Evolutionary conservation across 2,888 invertebrate species (phyloP).

Genomic region (Conops quadrifasciatus): DNA sequence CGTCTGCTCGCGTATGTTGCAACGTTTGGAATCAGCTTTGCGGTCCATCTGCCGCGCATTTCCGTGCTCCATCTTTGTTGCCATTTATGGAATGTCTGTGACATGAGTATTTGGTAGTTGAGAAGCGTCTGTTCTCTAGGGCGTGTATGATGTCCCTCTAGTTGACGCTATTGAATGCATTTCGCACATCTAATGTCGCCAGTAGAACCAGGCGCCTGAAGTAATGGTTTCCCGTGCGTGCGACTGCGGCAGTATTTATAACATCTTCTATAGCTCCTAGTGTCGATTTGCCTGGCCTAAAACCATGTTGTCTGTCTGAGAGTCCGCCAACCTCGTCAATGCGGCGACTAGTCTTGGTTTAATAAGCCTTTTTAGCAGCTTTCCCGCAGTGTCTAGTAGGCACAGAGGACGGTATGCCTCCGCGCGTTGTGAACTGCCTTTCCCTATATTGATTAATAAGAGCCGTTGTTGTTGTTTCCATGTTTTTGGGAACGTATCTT

Average conservation of each 20-base stretch:
- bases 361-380: conserved; percentile 29
- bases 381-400: conserved; percentile 28
- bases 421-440: conserved; percentile 24
- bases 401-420: conserved; percentile 33
- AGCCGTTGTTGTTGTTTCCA: conserved; percentile 34
- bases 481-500: conserved; percentile 21
- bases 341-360: conserved; percentile 24
- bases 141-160: conserved; percentile 26
- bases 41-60: conserved; percentile 12
- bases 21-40: not conserved
- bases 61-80: conserved; percentile 20
- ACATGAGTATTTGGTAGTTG: not conserved
- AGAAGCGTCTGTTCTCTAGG: not conserved
- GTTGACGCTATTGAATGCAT: conserved; percentile 30
- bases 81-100: conserved; percentile 10
- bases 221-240: conserved; percentile 20
- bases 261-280: conserved; percentile 31
- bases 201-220: conserved; percentile 18
- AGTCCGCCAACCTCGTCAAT: conserved; percentile 12
- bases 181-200: conserved; percentile 30
- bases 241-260: not conserved
- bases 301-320: conserved; percentile 26
- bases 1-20: not conserved
- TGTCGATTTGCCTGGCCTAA: conserved; percentile 26
- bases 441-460: conserved; percentile 28